phyloP scores from a whole-genome alignment of 2,888 invertebrate species.

The Thereva unica region DNA sequence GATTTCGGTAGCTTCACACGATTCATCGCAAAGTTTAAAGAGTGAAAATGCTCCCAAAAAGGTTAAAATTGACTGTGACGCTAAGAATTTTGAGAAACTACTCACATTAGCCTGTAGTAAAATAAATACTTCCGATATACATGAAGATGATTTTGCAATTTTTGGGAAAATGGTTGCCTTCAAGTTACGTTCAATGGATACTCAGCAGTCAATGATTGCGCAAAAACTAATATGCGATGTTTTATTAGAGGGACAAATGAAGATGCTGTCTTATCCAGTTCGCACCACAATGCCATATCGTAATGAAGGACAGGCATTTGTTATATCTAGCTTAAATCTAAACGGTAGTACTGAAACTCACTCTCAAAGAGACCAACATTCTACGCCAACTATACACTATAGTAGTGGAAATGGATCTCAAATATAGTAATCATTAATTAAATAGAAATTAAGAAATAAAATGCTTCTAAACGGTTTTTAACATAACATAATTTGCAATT shows the following conservation, averaged over 20 bases:
- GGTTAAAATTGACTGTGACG: conserved; percentile 51
- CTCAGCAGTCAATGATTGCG: conserved; percentile 53
- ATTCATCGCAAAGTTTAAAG: conserved; percentile 33
- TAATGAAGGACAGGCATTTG: conserved; percentile 38
- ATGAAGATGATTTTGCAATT: conserved; percentile 52
- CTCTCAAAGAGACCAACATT: conserved; percentile 30
- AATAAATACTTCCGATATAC: conserved; percentile 45
- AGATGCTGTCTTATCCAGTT: conserved; percentile 48
- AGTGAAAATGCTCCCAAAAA: conserved; percentile 47
- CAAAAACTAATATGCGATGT: conserved; percentile 57
- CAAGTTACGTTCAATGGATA: conserved; percentile 54
- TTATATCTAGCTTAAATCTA: conserved; percentile 38
- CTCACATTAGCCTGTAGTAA: conserved; percentile 53
- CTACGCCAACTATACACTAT: conserved; percentile 40
- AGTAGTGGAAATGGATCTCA: conserved; percentile 38
- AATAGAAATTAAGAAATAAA: no score
- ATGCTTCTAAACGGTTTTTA: no score
- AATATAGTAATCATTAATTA: conserved; percentile 25
- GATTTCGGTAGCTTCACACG: conserved; percentile 33
- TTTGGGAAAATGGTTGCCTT: conserved; percentile 57
- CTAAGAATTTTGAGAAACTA: conserved; percentile 53
- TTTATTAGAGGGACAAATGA: conserved; percentile 57
- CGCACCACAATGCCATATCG: conserved; percentile 7
- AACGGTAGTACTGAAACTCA: conserved; percentile 37
- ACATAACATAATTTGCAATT: no score